Evolutionary conservation across 1,140 invertebrate genomes (phyloP).

Genomic region (Bursaphelenchus mucronatus): DNA sequence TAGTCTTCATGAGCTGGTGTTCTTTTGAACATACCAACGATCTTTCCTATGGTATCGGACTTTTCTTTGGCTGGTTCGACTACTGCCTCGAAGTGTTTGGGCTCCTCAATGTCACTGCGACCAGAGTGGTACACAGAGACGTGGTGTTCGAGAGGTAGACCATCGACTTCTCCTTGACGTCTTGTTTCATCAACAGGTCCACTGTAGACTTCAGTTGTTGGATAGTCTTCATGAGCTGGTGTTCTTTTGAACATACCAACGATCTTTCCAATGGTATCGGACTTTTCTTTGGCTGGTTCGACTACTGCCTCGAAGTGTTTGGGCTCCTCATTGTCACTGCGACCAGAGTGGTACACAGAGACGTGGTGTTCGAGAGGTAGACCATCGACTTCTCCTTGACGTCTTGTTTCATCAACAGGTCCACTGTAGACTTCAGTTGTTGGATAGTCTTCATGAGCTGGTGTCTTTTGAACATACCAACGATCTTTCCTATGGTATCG

Average conservation of each 20-base stretch:
- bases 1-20: neutral
- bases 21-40: neutral
- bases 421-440: neutral
- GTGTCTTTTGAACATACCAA: neutral
- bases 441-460: neutral
- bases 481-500: neutral
- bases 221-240: neutral
- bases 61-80: neutral
- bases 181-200: neutral
- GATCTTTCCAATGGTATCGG: neutral
- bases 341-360: too few species aligned
- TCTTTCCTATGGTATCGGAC: neutral
- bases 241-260: neutral
- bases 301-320: too few species aligned
- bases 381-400: too few species aligned
- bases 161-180: neutral
- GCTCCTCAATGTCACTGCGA: neutral
- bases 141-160: conserved; percentile 1
- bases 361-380: too few species aligned
- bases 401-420: neutral
- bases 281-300: neutral
- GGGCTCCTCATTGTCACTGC: too few species aligned
- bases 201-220: neutral
- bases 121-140: neutral
- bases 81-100: neutral